Evolutionary conservation across 2,113 vertebrate genomes (phyloP).

Genomic region (Pangasianodon gigas): DNA sequence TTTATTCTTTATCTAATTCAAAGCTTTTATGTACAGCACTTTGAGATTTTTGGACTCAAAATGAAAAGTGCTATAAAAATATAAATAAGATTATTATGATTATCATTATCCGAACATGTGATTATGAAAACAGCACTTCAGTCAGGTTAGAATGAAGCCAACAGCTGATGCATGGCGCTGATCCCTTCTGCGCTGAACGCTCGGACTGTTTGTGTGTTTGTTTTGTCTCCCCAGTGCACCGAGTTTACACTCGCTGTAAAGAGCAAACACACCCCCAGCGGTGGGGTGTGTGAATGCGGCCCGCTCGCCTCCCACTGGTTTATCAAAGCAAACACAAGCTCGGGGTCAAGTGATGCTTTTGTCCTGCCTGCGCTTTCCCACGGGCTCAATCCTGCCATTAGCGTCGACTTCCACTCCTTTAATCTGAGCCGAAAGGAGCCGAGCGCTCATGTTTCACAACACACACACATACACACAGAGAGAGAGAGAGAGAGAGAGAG

Average conservation of each 20-base stretch:
- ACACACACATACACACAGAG: slow-evolving; percentile 50
- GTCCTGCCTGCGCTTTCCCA: slow-evolving; percentile 88
- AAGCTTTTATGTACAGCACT: background rate
- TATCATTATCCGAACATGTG: background rate
- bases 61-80: background rate
- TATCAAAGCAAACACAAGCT: slow-evolving; percentile 93
- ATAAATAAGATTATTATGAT: background rate
- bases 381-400: slow-evolving; percentile 88
- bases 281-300: slow-evolving; percentile 80
- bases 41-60: background rate
- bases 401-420: slow-evolving; percentile 85
- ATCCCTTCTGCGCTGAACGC: slow-evolving; percentile 29
- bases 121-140: slow-evolving; percentile 22
- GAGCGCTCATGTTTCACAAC: slow-evolving; percentile 64
- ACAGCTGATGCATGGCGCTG: slow-evolving; percentile 5
- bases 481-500: slow-evolving; percentile 46
- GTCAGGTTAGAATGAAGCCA: slow-evolving; percentile 7
- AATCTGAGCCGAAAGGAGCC: slow-evolving; percentile 75
- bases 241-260: slow-evolving; percentile 77
- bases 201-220: slow-evolving; percentile 77
- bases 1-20: background rate
- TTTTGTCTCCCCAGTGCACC: slow-evolving; percentile 78
- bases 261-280: slow-evolving; percentile 82
- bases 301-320: slow-evolving; percentile 83
- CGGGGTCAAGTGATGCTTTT: slow-evolving; percentile 93